Evolutionary conservation across 1,140 invertebrate species (phyloP).

Genomic region (Drosophila ogumai): DNA sequence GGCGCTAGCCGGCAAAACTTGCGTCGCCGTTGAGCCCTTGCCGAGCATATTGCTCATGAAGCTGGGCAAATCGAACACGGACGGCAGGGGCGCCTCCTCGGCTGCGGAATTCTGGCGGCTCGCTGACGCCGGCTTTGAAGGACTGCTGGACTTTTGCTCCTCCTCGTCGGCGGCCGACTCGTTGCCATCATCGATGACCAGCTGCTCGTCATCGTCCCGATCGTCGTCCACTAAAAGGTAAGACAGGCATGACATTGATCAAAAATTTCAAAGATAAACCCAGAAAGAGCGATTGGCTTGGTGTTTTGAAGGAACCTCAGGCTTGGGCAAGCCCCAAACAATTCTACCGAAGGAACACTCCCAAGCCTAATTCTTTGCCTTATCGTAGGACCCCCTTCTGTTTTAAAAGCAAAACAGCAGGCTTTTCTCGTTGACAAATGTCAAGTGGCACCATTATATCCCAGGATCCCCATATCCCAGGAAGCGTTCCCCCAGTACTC

Average conservation of each 20-base stretch:
- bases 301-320: no score
- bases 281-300: no score
- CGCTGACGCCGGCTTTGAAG: not conserved
- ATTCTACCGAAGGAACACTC: no score
- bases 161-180: slow-evolving; percentile 55
- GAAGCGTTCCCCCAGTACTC: slow-evolving; percentile 27
- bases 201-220: slow-evolving; percentile 75
- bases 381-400: no score
- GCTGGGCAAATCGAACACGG: slow-evolving; percentile 67
- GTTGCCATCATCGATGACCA: slow-evolving; percentile 78
- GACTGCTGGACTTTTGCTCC: slow-evolving; percentile 10
- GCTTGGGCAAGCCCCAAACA: no score
- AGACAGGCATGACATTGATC: no score
- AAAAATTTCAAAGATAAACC: no score
- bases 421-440: not conserved
- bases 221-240: slow-evolving; percentile 70
- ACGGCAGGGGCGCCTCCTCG: slow-evolving; percentile 49
- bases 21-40: not conserved
- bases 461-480: not conserved
- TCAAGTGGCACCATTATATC: not conserved
- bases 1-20: slow-evolving; percentile 26
- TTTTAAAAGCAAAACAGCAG: no score
- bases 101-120: slow-evolving; percentile 18
- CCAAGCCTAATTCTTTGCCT: no score
- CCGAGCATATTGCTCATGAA: slow-evolving; percentile 72